Conservation (phyloP, 2,888 invertebrate genomes). For the Onthophagus sagittarius region DNA sequence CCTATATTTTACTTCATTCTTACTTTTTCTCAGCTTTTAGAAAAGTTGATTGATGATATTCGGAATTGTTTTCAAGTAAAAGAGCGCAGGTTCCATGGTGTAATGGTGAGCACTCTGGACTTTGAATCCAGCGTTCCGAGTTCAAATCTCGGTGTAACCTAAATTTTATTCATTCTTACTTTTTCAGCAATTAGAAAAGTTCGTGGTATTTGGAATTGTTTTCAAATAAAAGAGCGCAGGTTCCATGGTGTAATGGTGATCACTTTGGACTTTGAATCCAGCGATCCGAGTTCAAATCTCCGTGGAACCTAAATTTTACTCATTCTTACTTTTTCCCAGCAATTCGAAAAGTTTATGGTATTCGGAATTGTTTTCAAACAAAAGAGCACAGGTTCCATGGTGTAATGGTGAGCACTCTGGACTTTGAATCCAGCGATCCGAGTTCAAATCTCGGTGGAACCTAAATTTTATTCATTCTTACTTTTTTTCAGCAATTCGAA, state of each 20-base stretch:
- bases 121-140: conserved; percentile 62
- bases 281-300: conserved; percentile 62
- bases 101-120: conserved; percentile 65
- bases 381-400: conserved; percentile 52
- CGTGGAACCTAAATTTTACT: conserved; percentile 52
- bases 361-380: no score
- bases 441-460: conserved; percentile 61
- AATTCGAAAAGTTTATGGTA: no score
- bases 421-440: conserved; percentile 62
- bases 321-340: no score
- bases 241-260: conserved; percentile 63
- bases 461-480: conserved; percentile 32
- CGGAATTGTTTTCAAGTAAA: no score
- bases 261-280: conserved; percentile 63
- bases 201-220: no score
- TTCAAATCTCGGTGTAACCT: conserved; percentile 61
- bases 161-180: no score
- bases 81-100: conserved; percentile 63
- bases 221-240: no score
- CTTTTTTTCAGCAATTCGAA: conserved; percentile 27
- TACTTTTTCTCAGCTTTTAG: no score
- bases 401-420: conserved; percentile 65
- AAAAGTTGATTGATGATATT: no score
- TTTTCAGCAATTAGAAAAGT: no score
- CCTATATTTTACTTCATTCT: no score